phyloP scores from a whole-genome alignment of 2,113 vertebrate genomes.

The Isurus oxyrinchus region DNA sequence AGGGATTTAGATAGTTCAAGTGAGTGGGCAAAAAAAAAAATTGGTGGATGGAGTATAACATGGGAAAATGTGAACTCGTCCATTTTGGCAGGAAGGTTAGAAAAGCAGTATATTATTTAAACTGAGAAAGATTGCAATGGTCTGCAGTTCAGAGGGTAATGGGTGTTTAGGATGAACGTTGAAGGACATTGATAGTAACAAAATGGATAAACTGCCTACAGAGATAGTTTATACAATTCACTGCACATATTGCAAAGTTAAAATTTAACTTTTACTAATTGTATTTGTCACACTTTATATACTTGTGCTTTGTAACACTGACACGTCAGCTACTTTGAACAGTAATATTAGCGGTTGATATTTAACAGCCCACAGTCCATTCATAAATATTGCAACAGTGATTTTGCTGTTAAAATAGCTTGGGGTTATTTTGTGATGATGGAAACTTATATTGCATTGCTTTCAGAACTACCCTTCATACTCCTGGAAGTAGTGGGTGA shows the following conservation, averaged over 20 bases:
- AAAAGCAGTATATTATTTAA: too few species aligned
- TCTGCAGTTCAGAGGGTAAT: too few species aligned
- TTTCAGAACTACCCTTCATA: not conserved
- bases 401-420: not conserved
- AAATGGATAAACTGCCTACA: not conserved
- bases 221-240: not conserved
- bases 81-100: too few species aligned
- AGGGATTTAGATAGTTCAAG: too few species aligned
- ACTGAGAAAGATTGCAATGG: too few species aligned
- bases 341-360: not conserved
- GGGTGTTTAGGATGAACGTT: not conserved
- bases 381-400: not conserved
- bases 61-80: too few species aligned
- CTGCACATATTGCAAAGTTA: not conserved
- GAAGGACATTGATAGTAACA: not conserved
- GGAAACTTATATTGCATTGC: not conserved
- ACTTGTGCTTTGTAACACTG: not conserved
- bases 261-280: not conserved
- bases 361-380: not conserved
- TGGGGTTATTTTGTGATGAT: not conserved
- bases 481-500: not conserved
- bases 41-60: too few species aligned
- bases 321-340: not conserved
- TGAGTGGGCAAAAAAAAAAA: too few species aligned
- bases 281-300: not conserved